These are phyloP conservation scores for Acanthis flammea DNA, from an alignment of 2,797 vertebrate genomes.

Conservation along the genomic window DNA sequence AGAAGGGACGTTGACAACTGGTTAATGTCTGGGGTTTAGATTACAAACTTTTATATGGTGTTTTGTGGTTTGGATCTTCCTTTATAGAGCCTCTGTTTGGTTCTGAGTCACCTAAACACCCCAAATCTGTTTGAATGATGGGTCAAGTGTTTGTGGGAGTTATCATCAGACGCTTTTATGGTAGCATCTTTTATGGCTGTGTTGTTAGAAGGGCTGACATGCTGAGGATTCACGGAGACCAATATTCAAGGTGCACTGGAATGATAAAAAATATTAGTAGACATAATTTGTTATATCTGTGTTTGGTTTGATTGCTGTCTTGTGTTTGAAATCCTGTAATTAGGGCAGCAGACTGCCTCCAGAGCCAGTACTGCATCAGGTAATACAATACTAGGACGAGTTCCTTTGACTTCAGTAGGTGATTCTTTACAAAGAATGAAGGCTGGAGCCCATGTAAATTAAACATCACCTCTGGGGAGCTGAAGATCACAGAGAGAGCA, in stretches of 20 bases:
- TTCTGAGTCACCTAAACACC: background rate
- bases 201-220: background rate
- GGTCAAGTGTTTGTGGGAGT: background rate
- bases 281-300: conserved; percentile 48
- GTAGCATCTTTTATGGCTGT: background rate
- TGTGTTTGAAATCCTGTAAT: conserved; percentile 56
- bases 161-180: background rate
- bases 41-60: background rate
- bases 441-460: background rate
- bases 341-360: background rate
- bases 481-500: background rate
- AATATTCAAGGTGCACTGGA: conserved; percentile 5
- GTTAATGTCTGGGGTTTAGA: background rate
- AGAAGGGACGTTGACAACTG: background rate
- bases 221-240: background rate
- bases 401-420: background rate
- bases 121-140: background rate
- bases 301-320: conserved; percentile 63
- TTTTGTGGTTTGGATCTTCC: background rate
- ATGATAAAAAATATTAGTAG: conserved; percentile 59
- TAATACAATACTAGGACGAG: background rate
- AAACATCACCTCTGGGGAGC: background rate
- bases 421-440: background rate
- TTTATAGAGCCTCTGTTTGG: background rate
- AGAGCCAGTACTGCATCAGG: background rate